Evolutionary conservation across 2,888 invertebrate species (phyloP).

Genomic region (Eupithecia insigniata): DNA sequence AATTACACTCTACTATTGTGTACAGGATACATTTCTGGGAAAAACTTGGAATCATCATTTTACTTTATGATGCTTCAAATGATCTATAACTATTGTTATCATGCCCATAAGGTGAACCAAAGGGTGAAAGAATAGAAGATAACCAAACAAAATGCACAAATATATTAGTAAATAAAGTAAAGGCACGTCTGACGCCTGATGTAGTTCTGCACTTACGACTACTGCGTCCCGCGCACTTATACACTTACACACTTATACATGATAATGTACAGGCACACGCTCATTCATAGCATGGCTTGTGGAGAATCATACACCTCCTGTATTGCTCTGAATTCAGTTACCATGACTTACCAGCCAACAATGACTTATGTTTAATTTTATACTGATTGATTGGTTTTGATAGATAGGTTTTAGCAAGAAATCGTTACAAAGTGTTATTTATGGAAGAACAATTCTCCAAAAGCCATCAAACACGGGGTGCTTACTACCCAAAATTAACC

Average conservation of each 20-base stretch:
- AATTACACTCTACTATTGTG: not conserved
- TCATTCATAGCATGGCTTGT: constrained; percentile 31
- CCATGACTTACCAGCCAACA: too few species aligned
- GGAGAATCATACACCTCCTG: constrained; percentile 19
- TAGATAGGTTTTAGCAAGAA: not conserved
- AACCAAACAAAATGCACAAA: constrained; percentile 65
- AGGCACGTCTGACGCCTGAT: constrained; percentile 74
- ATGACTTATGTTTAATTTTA: not conserved
- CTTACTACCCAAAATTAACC: constrained; percentile 74
- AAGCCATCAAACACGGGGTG: constrained; percentile 64
- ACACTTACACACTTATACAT: constrained; percentile 56
- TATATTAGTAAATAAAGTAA: constrained; percentile 64
- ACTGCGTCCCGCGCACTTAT: constrained; percentile 64
- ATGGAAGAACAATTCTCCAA: constrained; percentile 13
- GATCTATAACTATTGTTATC: not conserved
- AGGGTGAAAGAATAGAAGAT: constrained; percentile 1
- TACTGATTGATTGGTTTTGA: not conserved
- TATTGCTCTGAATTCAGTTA: not conserved
- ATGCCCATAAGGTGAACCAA: not conserved
- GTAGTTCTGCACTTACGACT: constrained; percentile 62
- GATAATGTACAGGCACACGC: constrained; percentile 57
- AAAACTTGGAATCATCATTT: not conserved
- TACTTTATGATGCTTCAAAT: not conserved
- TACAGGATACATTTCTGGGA: not conserved
- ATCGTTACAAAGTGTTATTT: not conserved